Percentiles rank a stretch among this genome's conserved stretches.
Conservation (phyloP, 1,140 invertebrate species). For the Bombus impatiens region DNA sequence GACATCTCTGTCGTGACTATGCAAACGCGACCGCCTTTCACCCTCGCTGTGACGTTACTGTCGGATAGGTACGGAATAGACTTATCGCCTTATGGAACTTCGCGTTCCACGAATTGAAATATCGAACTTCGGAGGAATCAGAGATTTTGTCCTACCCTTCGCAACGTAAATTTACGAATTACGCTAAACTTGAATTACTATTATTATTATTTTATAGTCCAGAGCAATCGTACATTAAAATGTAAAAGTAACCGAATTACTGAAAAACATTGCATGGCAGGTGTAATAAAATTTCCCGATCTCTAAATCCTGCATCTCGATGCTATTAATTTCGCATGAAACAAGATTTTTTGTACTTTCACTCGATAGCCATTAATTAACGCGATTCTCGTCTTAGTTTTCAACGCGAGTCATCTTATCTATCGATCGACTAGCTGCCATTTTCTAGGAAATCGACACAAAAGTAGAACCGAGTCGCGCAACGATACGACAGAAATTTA, state of each 20-base stretch:
- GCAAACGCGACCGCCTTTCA: conserved; percentile 49
- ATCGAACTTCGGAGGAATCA: background rate
- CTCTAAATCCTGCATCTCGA: background rate
- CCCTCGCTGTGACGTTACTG: background rate
- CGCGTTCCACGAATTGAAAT: background rate
- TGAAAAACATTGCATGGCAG: background rate
- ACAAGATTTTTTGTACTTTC: background rate
- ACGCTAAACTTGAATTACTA: background rate
- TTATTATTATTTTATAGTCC: background rate
- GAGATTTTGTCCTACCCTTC: too few relatives aligned
- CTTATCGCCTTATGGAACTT: background rate
- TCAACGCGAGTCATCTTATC: background rate
- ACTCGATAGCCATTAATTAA: background rate
- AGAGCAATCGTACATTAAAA: background rate
- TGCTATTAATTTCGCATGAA: background rate
- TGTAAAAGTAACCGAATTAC: background rate
- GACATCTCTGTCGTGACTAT: conserved; percentile 46
- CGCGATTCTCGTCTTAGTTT: background rate
- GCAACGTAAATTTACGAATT: too few relatives aligned
- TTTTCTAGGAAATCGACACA: background rate
- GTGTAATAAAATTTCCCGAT: background rate
- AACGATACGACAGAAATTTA: background rate
- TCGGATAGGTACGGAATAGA: background rate
- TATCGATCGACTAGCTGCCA: too few relatives aligned
- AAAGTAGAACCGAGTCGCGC: background rate